These are phyloP conservation scores for Uloborus diversus DNA, from an alignment of 1,140 invertebrate genomes.

Conservation along the genomic window DNA sequence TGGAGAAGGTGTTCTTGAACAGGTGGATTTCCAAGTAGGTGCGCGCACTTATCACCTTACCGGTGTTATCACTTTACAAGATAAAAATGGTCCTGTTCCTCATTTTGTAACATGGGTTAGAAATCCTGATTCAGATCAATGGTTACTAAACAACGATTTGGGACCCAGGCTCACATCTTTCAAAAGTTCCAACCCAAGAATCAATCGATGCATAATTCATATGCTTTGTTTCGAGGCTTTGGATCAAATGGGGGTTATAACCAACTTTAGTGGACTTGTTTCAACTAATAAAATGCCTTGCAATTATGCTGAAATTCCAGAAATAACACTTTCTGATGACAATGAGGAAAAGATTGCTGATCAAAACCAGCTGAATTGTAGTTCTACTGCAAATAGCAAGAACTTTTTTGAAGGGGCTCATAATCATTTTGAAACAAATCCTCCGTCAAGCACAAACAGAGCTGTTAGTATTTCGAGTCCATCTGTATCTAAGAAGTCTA, in stretches of 20 bases:
- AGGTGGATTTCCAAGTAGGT: background rate
- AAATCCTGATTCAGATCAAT: background rate
- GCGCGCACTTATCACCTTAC: slow-evolving; percentile 14
- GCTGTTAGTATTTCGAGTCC: too few species aligned
- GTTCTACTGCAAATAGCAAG: too few species aligned
- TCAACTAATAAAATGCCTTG: too few species aligned
- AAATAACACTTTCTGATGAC: too few species aligned
- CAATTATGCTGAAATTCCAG: too few species aligned
- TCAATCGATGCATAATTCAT: background rate
- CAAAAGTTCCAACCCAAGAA: background rate
- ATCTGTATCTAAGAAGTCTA: too few species aligned
- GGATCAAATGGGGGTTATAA: slow-evolving; percentile 14
- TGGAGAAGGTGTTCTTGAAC: slow-evolving; percentile 1
- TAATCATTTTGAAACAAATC: too few species aligned
- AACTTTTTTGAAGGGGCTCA: too few species aligned
- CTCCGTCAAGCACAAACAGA: too few species aligned
- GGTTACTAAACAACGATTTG: slow-evolving; percentile 32
- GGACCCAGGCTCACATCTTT: slow-evolving; percentile 5
- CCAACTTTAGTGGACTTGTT: too few species aligned
- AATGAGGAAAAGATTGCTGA: too few species aligned
- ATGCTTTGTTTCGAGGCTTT: slow-evolving; percentile 23
- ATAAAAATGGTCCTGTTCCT: background rate
- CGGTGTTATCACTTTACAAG: slow-evolving; percentile 18
- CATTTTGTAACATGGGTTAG: slow-evolving; percentile 40
- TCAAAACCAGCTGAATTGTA: too few species aligned